phyloP scores from a whole-genome alignment of 2,113 vertebrate genomes.

The Pluvialis apricaria region DNA sequence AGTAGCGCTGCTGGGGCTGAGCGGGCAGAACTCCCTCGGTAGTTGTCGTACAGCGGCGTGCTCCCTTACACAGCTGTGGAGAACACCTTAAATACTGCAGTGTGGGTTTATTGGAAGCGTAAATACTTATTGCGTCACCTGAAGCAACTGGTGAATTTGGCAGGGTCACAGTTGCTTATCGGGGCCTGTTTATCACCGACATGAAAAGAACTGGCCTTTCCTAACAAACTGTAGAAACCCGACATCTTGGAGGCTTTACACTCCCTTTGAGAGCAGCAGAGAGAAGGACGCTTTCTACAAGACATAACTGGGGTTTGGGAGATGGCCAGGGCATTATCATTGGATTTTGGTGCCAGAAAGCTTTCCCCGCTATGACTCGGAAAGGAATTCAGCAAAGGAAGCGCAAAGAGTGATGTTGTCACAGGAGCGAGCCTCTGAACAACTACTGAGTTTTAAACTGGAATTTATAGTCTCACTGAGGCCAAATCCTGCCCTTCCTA shows the following conservation, averaged over 20 bases:
- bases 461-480: slow-evolving; percentile 17
- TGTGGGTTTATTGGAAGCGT: not conserved
- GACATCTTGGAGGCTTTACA: not conserved
- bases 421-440: slow-evolving; percentile 18
- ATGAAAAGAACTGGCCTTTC: not conserved
- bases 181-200: not conserved
- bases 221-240: not conserved
- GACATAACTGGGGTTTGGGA: not conserved
- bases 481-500: slow-evolving; percentile 10
- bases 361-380: not conserved
- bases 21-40: not conserved
- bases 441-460: slow-evolving; percentile 31
- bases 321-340: slow-evolving; percentile 12
- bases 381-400: slow-evolving; percentile 17
- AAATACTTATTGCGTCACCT: not conserved
- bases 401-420: not conserved
- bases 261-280: not conserved
- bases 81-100: not conserved
- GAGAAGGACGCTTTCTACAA: not conserved
- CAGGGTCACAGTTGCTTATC: not conserved
- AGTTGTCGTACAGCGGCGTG: not conserved
- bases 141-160: not conserved
- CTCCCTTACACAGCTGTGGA: not conserved
- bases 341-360: slow-evolving; percentile 23
- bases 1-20: not conserved